These are phyloP conservation scores for Tiliqua scincoides DNA, from an alignment of 2,113 vertebrate species.

Conservation along the genomic window DNA sequence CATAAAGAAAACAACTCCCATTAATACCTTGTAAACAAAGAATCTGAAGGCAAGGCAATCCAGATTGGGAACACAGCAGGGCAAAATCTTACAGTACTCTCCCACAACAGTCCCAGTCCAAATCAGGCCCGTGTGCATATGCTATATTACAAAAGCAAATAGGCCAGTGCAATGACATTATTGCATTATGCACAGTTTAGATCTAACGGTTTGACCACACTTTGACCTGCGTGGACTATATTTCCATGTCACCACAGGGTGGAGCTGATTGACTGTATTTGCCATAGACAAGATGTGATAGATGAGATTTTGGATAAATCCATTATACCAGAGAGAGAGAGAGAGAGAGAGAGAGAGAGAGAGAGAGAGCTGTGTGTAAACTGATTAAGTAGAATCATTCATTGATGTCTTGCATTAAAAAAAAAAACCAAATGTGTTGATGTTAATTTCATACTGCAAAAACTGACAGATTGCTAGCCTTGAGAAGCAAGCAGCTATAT, in stretches of 20 bases:
- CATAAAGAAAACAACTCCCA: no score
- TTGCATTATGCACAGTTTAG: no score
- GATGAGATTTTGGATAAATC: slow-evolving; percentile 11
- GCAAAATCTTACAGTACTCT: no score
- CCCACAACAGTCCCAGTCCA: no score
- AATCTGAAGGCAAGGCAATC: no score
- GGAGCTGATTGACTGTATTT: slow-evolving; percentile 55
- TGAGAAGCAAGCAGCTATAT: neutral
- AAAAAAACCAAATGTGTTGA: neutral
- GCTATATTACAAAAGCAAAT: no score
- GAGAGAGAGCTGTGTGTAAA: neutral
- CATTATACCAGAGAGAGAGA: neutral
- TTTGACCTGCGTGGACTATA: neutral
- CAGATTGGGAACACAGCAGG: no score
- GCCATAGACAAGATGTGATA: neutral
- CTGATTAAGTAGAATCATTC: slow-evolving; percentile 17
- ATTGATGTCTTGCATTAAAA: neutral
- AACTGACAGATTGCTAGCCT: neutral
- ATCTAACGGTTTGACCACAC: no score
- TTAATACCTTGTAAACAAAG: no score
- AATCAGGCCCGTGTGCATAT: no score
- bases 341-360: slow-evolving; percentile 13
- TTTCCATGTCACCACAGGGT: slow-evolving; percentile 59
- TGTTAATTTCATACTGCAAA: slow-evolving; percentile 17
- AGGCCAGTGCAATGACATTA: no score